Percentiles rank a stretch among this genome's conserved stretches.
Conservation (phyloP, 2,888 invertebrate species). For the Xestia sexstrigata region DNA sequence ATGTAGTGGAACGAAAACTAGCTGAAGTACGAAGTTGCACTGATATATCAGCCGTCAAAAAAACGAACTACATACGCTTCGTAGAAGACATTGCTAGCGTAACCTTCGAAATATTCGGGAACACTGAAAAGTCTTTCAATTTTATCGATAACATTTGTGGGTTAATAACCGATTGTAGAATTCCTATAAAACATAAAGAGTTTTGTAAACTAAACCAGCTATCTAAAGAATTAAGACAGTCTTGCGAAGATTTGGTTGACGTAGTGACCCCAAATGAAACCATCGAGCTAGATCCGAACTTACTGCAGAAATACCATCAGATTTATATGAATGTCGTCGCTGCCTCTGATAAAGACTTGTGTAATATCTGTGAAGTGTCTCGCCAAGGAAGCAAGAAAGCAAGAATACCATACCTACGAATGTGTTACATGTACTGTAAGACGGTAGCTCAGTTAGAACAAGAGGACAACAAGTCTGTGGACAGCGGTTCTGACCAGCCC, state of each 20-base stretch:
- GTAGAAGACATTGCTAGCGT: slow-evolving; percentile 88
- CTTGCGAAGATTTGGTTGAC: slow-evolving; percentile 87
- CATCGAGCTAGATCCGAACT: slow-evolving; percentile 76
- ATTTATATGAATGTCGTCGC: slow-evolving; percentile 88
- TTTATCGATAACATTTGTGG: slow-evolving; percentile 86
- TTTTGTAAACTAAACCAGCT: slow-evolving; percentile 87
- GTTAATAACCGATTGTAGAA: slow-evolving; percentile 85
- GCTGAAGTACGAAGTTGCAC: slow-evolving; percentile 86
- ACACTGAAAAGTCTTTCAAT: slow-evolving; percentile 85
- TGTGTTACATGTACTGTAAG: slow-evolving; percentile 91
- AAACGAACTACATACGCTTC: slow-evolving; percentile 87
- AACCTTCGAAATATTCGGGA: slow-evolving; percentile 88
- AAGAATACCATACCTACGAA: slow-evolving; percentile 87
- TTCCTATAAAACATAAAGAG: slow-evolving; percentile 88
- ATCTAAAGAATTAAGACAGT: slow-evolving; percentile 85
- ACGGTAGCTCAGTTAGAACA: slow-evolving; percentile 89
- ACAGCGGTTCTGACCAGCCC: slow-evolving; percentile 77
- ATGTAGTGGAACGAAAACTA: slow-evolving; percentile 87
- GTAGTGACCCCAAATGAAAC: slow-evolving; percentile 75
- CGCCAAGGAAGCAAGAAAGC: slow-evolving; percentile 82
- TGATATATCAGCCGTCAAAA: slow-evolving; percentile 85
- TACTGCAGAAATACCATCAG: slow-evolving; percentile 86
- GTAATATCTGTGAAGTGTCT: slow-evolving; percentile 83
- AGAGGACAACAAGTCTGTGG: slow-evolving; percentile 77
- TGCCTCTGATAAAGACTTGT: slow-evolving; percentile 87